Evolutionary conservation across 2,888 invertebrate species (phyloP).

Genomic region (Xestia xanthographa): DNA sequence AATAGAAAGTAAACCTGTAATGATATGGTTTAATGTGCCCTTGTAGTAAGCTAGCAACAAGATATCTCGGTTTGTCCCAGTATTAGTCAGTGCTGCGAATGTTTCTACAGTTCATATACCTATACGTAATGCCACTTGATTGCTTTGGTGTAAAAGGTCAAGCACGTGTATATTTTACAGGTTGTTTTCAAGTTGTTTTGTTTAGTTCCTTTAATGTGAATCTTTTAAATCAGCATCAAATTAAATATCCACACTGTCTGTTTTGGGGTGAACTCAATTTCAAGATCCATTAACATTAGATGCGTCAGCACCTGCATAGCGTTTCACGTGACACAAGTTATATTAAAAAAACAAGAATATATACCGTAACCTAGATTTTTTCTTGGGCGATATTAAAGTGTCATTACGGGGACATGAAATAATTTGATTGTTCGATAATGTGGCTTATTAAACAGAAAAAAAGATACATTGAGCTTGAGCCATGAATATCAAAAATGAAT

Average conservation of each 20-base stretch:
- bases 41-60: constrained; percentile 29
- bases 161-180: constrained; percentile 35
- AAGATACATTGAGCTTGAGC: constrained; percentile 5
- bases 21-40: constrained; percentile 33
- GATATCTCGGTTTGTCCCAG: constrained; percentile 15
- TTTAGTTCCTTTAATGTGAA: background rate
- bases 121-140: constrained; percentile 34
- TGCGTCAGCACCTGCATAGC: constrained; percentile 19
- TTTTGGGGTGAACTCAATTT: constrained; percentile 38
- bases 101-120: constrained; percentile 27
- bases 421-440: constrained; percentile 55
- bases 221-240: constrained; percentile 7
- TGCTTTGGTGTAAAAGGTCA: constrained; percentile 32
- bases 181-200: constrained; percentile 10
- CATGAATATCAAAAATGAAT: constrained; percentile 35
- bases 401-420: constrained; percentile 49
- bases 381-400: constrained; percentile 36
- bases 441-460: constrained; percentile 40
- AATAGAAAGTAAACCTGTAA: constrained; percentile 43
- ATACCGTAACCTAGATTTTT: constrained; percentile 34
- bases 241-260: background rate
- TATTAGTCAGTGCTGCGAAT: constrained; percentile 11
- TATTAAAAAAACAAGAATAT: constrained; percentile 14
- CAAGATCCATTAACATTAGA: constrained; percentile 27
- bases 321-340: background rate